phyloP scores from a whole-genome alignment of 2,888 invertebrate species.

The Protophormia terraenovae region DNA sequence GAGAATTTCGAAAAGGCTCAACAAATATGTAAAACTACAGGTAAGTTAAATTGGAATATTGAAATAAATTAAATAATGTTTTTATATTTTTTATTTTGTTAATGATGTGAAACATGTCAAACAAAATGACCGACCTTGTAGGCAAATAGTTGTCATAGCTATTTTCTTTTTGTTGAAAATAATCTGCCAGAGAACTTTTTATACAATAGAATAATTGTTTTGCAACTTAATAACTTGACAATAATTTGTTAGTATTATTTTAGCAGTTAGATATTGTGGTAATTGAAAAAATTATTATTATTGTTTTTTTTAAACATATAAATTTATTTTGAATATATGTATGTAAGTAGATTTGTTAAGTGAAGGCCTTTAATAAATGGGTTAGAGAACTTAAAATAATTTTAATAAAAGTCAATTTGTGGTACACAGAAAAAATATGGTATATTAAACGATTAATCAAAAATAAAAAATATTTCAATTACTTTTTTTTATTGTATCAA shows the following conservation, averaged over 20 bases:
- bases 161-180: not conserved
- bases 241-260: not conserved
- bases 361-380: no score
- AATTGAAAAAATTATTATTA: no score
- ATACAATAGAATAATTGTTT: not conserved
- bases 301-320: no score
- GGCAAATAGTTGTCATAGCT: not conserved
- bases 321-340: no score
- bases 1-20: constrained; percentile 92
- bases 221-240: not conserved
- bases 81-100: not conserved
- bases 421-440: no score
- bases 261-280: not conserved
- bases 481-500: no score
- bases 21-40: constrained; percentile 87
- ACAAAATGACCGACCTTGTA: not conserved
- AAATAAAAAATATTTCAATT: no score
- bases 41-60: constrained; percentile 82
- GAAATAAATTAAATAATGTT: not conserved
- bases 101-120: not conserved
- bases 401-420: no score
- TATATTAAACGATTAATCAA: no score
- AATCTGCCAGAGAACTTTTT: not conserved
- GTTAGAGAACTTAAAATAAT: no score
- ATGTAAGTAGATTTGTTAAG: no score